These are phyloP conservation scores for Nomada flava DNA, from an alignment of 2,888 invertebrate species.

Conservation along the genomic window DNA sequence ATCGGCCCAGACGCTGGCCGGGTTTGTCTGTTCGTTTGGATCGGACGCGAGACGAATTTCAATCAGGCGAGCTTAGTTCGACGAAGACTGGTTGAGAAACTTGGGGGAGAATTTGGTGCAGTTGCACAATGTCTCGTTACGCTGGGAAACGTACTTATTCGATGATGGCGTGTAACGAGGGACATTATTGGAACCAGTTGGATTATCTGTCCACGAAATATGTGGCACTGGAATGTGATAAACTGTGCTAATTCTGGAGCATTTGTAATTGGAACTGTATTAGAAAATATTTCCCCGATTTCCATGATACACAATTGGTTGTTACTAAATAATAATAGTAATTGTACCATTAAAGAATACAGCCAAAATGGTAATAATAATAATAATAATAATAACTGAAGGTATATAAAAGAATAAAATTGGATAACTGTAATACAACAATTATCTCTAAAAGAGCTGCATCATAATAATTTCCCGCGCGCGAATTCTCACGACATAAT, in stretches of 20 bases:
- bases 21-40: neutral
- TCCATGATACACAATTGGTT: no score
- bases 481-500: no score
- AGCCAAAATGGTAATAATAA: no score
- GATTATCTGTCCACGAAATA: neutral
- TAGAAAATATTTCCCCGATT: no score
- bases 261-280: no score
- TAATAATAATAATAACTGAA: no score
- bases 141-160: conserved; percentile 5
- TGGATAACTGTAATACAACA: no score
- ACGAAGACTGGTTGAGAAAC: neutral
- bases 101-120: neutral
- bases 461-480: no score
- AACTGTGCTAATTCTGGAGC: neutral
- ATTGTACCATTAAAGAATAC: no score
- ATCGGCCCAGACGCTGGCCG: neutral
- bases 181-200: neutral
- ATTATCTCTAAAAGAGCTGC: no score
- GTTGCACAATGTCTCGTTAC: neutral
- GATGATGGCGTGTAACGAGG: conserved; percentile 17
- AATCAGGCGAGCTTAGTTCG: neutral
- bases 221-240: neutral
- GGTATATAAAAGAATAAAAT: no score
- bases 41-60: conserved; percentile 22
- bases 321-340: no score